Base-by-base conservation (phyloP, 2,113 vertebrate species). In the Muntiacus reevesi region DNA sequence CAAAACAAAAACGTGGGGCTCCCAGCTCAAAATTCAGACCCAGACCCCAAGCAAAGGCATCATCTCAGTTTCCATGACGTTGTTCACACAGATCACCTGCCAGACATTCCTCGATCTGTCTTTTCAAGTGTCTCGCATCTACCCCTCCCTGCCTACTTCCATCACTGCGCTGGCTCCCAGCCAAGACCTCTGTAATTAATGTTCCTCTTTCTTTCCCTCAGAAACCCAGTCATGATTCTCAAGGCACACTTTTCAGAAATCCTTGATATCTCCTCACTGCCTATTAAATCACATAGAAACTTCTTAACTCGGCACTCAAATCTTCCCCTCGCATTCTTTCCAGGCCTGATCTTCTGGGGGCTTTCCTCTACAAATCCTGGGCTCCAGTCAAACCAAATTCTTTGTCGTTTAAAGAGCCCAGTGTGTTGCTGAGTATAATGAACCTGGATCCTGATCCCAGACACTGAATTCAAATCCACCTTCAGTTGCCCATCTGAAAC, bases 121-220 rank as follows among this genome's bases (percentile, higher is more conserved):
- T 86, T 97, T 40, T 50, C 43, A 62, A 88, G 50, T 27, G 76
- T 16, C 60, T 76, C n/a, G 28, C 40, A 64, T 25, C 21, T 50
- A 13, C 33, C 17, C 64, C 3, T 74, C 50, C 92, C 8, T 94
- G 60, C 36, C 57, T 28, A 33, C 92, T 64, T 67, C 54, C 9
- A 67, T 16, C 10, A 2, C 50, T 88, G 55, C 1, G 3, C 76
- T 30, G 10, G 30, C 45, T 96, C 60, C 81, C 9, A 5, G 62
- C 9, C 74, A 83, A 47, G 36, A 43, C 8, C 52, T 96, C 64
- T 6, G 10, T 89, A 67, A 91, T 11, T 91, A 21, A 7, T 19
- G 12, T 55, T 23, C 62, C 45, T 93, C 85, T 43, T 92, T 98
- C n/a, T 64, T 89, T 90, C 28, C 47, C 67, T 97, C 57, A 87